phyloP scores from a whole-genome alignment of 2,888 invertebrate genomes.

The Stomorhina lunata region DNA sequence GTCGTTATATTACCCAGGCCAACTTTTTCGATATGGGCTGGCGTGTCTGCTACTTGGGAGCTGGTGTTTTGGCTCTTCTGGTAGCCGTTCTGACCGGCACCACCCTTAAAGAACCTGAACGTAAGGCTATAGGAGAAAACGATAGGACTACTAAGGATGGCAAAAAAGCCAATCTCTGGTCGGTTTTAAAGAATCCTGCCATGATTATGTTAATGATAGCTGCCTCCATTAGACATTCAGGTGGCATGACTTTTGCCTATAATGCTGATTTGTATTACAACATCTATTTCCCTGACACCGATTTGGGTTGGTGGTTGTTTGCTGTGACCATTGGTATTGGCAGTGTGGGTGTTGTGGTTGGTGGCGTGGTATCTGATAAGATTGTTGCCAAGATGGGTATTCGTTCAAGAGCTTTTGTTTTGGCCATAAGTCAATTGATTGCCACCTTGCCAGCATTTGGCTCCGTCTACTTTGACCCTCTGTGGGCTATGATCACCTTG shows the following conservation, averaged over 20 bases:
- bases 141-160: constrained; percentile 80
- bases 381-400: constrained; percentile 93
- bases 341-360: constrained; percentile 85
- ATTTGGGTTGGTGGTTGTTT: constrained; percentile 94
- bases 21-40: constrained; percentile 90
- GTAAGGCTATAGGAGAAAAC: constrained; percentile 87
- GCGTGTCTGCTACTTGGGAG: constrained; percentile 90
- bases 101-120: constrained; percentile 88
- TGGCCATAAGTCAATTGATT: constrained; percentile 90
- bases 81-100: constrained; percentile 86
- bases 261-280: constrained; percentile 94
- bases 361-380: constrained; percentile 90
- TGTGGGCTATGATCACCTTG: constrained; percentile 92
- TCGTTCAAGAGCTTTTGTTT: constrained; percentile 87
- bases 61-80: constrained; percentile 88
- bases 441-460: constrained; percentile 93
- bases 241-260: constrained; percentile 95
- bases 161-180: constrained; percentile 85
- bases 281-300: constrained; percentile 92
- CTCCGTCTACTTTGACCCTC: constrained; percentile 89
- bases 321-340: constrained; percentile 92
- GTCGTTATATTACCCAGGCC: constrained; percentile 88
- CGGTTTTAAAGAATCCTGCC: constrained; percentile 88
- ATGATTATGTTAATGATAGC: constrained; percentile 90
- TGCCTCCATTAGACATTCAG: constrained; percentile 93